A percentile compares a stretch with the other conserved stretches of the same genome.
phyloP scores from a whole-genome alignment of 2,888 invertebrate genomes.

The Gymnocheta viridis region DNA sequence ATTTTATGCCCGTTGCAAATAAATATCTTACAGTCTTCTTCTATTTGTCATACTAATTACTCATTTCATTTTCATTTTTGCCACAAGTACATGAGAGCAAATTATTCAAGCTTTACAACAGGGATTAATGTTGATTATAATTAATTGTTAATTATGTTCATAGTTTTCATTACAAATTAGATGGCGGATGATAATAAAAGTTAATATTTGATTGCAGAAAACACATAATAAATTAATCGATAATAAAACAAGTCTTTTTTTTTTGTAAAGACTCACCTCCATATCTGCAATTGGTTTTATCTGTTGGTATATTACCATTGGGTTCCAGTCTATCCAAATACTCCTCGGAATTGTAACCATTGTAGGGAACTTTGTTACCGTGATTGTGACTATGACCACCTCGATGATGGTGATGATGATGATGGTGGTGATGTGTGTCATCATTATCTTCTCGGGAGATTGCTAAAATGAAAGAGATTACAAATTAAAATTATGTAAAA shows the following conservation, averaged over 20 bases:
- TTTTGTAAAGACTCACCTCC: constrained; percentile 82
- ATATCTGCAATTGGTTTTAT: constrained; percentile 89
- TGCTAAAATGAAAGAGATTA: constrained; percentile 85
- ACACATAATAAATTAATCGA: neutral
- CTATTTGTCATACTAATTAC: neutral
- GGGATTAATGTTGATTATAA: constrained; percentile 60
- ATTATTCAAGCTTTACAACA: constrained; percentile 68
- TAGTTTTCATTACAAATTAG: neutral
- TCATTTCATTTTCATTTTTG: neutral
- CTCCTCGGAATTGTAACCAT: constrained; percentile 95
- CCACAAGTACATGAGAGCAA: neutral
- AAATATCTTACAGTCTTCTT: neutral
- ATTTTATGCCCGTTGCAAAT: neutral
- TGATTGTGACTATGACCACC: constrained; percentile 82
- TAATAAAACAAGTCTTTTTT: neutral
- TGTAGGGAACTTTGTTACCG: constrained; percentile 91
- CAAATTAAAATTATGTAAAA: neutral
- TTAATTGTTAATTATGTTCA: constrained; percentile 24
- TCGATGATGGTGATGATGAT: constrained; percentile 84
- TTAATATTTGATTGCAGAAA: neutral
- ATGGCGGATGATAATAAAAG: neutral
- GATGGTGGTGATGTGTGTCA: constrained; percentile 84
- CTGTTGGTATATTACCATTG: constrained; percentile 95
- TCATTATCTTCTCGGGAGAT: constrained; percentile 95
- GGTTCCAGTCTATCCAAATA: constrained; percentile 96